These are phyloP conservation scores for Littorina saxatilis DNA, from an alignment of 1,140 invertebrate genomes.

Conservation along the genomic window DNA sequence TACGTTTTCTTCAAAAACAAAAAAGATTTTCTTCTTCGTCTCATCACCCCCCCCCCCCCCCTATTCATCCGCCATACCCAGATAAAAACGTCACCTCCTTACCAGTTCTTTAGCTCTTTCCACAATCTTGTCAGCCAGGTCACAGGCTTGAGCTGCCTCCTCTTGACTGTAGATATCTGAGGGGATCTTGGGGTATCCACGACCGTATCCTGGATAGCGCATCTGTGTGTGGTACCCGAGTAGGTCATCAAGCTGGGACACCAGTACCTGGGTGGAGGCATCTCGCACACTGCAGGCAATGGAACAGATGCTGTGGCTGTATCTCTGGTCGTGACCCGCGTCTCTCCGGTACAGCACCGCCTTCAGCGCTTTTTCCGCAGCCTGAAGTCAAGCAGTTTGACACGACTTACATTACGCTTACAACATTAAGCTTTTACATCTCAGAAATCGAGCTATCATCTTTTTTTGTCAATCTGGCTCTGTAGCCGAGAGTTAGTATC, in stretches of 20 bases:
- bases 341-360: slow-evolving; percentile 36
- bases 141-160: slow-evolving; percentile 20
- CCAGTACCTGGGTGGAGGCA: neutral
- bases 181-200: slow-evolving; percentile 28
- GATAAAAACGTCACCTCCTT: too few species aligned
- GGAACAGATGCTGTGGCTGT: slow-evolving; percentile 13
- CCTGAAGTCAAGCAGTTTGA: too few species aligned
- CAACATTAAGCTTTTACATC: too few species aligned
- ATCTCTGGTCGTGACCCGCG: neutral
- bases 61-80: too few species aligned
- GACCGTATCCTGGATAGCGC: slow-evolving; percentile 40
- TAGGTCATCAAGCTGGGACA: slow-evolving; percentile 3
- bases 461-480: too few species aligned
- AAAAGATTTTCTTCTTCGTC: too few species aligned
- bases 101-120: slow-evolving; percentile 4
- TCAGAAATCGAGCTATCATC: too few species aligned
- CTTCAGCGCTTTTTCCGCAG: slow-evolving; percentile 47
- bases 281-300: neutral
- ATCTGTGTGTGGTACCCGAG: slow-evolving; percentile 33
- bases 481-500: too few species aligned
- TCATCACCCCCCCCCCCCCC: too few species aligned
- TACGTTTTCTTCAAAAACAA: too few species aligned
- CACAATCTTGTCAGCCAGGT: slow-evolving; percentile 32
- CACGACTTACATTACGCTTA: too few species aligned
- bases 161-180: slow-evolving; percentile 35